Evolutionary conservation across 2,113 vertebrate genomes (phyloP), one percentile per base, ranked within the genome.

Genomic region (Phylloscopus trochiloides): DNA sequence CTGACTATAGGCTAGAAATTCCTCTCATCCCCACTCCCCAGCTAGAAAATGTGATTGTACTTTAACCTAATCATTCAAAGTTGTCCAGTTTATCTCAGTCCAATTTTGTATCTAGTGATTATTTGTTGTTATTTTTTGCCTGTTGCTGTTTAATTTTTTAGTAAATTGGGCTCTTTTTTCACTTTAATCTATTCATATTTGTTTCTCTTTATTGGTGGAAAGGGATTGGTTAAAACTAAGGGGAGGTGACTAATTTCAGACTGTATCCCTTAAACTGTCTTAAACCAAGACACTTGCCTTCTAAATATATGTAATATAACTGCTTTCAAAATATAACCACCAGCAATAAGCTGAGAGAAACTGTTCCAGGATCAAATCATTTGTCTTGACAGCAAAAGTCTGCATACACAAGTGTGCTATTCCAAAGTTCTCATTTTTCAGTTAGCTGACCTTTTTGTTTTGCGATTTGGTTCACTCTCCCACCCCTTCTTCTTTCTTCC

Each of bases 331-430:
- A 68, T 17, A 20, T 10, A 65, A 42, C 8, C 13, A 24, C 21
- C 21, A 48, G 12, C 22, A 55, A 36, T 6, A 40, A 79, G 17
- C 17, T 8, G 25, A 82, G 43, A 34, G 17, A 63, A 77, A 58
- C 10, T 15, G 6, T n/a, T 72, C 42, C 5, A 57, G 16, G 18
- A 57, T 5, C 14, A 72, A 62, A 73, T 83, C 0, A 61, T 45
- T 78, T 79, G 28, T 25, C 50, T 57, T 43, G 20, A 55, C 34
- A 34, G 54, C 52, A 50, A 5, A 62, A 61, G 9, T 26, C 66
- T 12, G 38, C 16, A 25, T 10, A 52, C 0, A 3, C 31, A 70
- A 70, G 47, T 1, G 2, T 1, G 0, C 9, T 59, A 14, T 42
- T 74, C n/a, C 40, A 63, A 81, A 36, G 3, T 63, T 7, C 17